Percentiles rank a stretch among this genome's conserved stretches.
phyloP scores from a whole-genome alignment of 2,797 vertebrate genomes.

The Cyprinodon diabolis region DNA sequence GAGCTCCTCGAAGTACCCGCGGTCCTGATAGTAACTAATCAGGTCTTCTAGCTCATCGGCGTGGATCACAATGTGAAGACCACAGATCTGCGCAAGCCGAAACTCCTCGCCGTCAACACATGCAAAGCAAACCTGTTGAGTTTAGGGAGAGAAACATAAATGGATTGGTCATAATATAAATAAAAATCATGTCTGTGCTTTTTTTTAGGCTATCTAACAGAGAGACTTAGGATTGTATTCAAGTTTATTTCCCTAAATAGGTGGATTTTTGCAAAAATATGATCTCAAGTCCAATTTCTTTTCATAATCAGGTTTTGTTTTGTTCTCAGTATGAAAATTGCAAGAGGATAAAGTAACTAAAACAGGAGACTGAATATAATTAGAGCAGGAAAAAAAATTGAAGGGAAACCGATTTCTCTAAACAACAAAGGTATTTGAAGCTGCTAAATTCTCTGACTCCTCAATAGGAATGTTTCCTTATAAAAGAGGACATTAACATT shows the following conservation, averaged over 20 bases:
- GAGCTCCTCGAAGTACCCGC: constrained; percentile 96
- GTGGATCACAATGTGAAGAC: constrained; percentile 94
- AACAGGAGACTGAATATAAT: not conserved
- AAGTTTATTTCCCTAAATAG: not conserved
- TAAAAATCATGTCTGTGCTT: not conserved
- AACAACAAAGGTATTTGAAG: not conserved
- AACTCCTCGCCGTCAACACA: constrained; percentile 94
- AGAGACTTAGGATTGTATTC: not conserved
- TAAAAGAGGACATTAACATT: not conserved
- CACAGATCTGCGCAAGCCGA: constrained; percentile 91
- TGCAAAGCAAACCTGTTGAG: constrained; percentile 90
- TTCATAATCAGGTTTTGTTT: not conserved
- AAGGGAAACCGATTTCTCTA: not conserved
- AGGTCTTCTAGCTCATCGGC: constrained; percentile 95
- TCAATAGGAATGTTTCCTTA: not conserved
- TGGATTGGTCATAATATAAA: not conserved
- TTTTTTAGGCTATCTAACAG: not conserved
- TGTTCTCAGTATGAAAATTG: not conserved
- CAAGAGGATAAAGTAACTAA: not conserved
- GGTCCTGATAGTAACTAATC: constrained; percentile 96
- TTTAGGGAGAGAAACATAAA: not conserved
- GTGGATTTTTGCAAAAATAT: not conserved
- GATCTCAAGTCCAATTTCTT: no score
- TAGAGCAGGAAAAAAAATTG: not conserved
- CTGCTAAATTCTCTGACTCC: not conserved